A percentile compares a stretch with the other conserved stretches of the same genome.
phyloP scores from a whole-genome alignment of 2,113 vertebrate genomes.

The Semicossyphus pulcher region DNA sequence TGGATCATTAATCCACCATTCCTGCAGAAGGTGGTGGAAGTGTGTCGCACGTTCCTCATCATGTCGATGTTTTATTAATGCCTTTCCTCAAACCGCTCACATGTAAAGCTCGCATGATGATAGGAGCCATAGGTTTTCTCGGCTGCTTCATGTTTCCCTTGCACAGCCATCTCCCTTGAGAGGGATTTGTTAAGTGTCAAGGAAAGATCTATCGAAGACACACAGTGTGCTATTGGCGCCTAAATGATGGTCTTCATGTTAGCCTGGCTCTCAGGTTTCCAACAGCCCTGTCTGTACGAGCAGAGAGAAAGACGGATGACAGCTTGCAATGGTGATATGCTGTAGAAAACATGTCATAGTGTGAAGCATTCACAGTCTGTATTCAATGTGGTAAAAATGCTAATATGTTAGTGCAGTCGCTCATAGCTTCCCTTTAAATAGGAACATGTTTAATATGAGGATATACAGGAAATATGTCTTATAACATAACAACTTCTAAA shows the following conservation, averaged over 20 bases:
- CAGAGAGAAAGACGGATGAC: neutral
- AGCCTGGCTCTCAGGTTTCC: neutral
- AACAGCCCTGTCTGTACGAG: neutral
- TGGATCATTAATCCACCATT: neutral
- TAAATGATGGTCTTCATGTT: neutral
- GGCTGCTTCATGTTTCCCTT: neutral
- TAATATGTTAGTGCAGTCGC: too few species aligned
- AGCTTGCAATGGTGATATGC: neutral
- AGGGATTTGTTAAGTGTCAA: slow-evolving; percentile 22
- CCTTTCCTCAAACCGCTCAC: neutral
- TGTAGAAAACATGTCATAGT: neutral
- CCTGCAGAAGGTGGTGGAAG: neutral
- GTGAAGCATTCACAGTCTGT: neutral
- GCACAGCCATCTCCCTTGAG: neutral
- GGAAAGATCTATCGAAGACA: neutral
- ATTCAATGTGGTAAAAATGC: neutral
- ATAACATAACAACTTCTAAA: neutral
- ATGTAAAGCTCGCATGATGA: neutral
- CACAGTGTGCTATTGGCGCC: neutral
- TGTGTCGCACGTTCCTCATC: neutral
- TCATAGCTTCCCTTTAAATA: too few species aligned
- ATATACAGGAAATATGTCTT: neutral
- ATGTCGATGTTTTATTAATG: neutral
- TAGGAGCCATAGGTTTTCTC: neutral
- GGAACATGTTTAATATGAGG: too few species aligned